Percentiles rank a stretch among this genome's conserved stretches.
Conservation (phyloP, 2,797 vertebrate species). For the Pelochelys cantorii region DNA sequence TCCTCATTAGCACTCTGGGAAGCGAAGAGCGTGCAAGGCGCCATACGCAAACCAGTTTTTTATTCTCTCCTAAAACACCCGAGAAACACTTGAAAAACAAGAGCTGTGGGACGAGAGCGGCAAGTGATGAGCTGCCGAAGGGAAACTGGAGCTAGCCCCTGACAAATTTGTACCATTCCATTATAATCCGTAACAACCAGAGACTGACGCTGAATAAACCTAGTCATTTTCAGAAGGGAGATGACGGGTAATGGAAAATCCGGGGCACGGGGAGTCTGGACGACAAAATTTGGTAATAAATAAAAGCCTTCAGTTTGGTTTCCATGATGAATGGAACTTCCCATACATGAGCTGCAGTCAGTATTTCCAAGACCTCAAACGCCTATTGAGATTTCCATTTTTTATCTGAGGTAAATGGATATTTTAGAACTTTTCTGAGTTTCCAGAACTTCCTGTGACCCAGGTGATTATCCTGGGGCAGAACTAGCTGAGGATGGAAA, state of each 20-base stretch:
- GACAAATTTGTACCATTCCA: constrained; percentile 76
- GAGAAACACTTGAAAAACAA: constrained; percentile 73
- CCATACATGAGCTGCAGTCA: constrained; percentile 49
- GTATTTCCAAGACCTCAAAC: constrained; percentile 61
- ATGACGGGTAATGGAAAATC: constrained; percentile 73
- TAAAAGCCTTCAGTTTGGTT: constrained; percentile 65
- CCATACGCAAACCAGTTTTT: constrained; percentile 59
- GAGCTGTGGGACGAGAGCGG: constrained; percentile 68
- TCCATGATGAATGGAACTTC: constrained; percentile 72
- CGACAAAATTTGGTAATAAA: constrained; percentile 65
- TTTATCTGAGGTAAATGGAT: constrained; percentile 44
- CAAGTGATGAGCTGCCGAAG: constrained; percentile 72
- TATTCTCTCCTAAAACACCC: constrained; percentile 67
- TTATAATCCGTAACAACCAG: constrained; percentile 48
- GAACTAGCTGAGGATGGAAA: not conserved
- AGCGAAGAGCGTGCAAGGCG: constrained; percentile 70
- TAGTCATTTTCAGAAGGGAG: constrained; percentile 32
- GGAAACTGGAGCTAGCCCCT: constrained; percentile 66
- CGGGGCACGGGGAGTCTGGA: constrained; percentile 36
- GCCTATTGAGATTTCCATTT: constrained; percentile 36
- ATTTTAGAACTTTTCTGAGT: constrained; percentile 40
- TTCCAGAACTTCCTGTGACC: constrained; percentile 34
- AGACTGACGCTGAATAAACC: constrained; percentile 41
- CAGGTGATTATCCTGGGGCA: not conserved
- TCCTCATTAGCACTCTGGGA: constrained; percentile 78